Evolutionary conservation across 2,797 vertebrate genomes (phyloP).

Genomic region (Euthynnus affinis): DNA sequence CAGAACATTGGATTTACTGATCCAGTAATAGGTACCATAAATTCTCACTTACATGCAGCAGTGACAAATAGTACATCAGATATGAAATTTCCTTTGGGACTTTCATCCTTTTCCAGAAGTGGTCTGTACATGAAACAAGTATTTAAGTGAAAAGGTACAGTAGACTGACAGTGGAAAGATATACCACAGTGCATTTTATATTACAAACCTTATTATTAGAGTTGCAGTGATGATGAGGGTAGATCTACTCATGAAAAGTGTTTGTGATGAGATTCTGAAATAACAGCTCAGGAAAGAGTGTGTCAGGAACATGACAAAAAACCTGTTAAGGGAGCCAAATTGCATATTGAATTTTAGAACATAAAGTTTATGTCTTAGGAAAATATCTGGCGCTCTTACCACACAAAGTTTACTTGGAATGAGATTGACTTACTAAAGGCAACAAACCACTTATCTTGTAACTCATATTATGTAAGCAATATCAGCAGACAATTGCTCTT

Average conservation of each 20-base stretch:
- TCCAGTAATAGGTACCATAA: constrained; percentile 84
- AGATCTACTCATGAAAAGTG: constrained; percentile 40
- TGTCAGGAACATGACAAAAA: constrained; percentile 34
- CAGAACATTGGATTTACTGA: constrained; percentile 83
- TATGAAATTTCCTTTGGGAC: constrained; percentile 81
- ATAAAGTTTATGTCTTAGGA: constrained; percentile 41
- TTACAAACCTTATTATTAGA: constrained; percentile 65
- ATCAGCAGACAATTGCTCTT: neutral
- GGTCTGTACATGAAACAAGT: constrained; percentile 74
- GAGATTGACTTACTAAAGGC: constrained; percentile 3
- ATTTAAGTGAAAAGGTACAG: constrained; percentile 78
- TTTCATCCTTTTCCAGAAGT: constrained; percentile 77
- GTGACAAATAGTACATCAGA: constrained; percentile 82
- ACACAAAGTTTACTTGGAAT: constrained; percentile 19
- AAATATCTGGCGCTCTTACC: constrained; percentile 1
- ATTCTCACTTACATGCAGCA: constrained; percentile 81
- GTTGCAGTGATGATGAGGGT: constrained; percentile 40
- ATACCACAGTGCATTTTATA: constrained; percentile 52
- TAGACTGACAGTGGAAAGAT: constrained; percentile 56
- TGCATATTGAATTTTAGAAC: constrained; percentile 46
- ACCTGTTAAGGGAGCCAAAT: constrained; percentile 46
- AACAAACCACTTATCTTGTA: constrained; percentile 17
- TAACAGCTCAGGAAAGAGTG: constrained; percentile 32
- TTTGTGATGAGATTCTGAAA: constrained; percentile 65
- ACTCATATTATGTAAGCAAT: neutral